phyloP scores from a whole-genome alignment of 2,113 vertebrate genomes.

The Neotoma lepida region DNA sequence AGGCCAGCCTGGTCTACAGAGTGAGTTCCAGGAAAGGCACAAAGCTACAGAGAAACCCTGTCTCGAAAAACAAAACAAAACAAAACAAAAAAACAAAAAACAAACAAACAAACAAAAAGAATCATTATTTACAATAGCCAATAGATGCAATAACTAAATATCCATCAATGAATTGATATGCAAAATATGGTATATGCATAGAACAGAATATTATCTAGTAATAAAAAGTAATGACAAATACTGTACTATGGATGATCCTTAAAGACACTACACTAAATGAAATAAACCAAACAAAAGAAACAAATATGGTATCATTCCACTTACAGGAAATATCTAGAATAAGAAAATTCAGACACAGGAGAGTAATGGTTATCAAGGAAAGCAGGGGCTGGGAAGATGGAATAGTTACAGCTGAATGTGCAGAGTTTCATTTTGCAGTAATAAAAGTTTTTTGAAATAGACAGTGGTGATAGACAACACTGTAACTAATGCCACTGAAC shows the following conservation, averaged over 20 bases:
- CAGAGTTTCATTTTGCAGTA: not conserved
- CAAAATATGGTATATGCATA: constrained; percentile 1
- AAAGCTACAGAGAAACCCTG: too few species aligned
- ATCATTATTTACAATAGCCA: constrained; percentile 25
- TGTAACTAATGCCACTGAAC: constrained; percentile 5
- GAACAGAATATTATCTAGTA: constrained; percentile 18
- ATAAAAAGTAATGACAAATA: constrained; percentile 1
- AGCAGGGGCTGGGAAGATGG: not conserved
- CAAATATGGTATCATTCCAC: not conserved
- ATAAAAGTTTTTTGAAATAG: not conserved
- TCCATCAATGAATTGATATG: not conserved
- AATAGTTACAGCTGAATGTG: not conserved
- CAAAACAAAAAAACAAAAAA: too few species aligned
- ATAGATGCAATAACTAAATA: not conserved
- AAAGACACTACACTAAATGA: not conserved
- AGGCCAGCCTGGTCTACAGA: too few species aligned
- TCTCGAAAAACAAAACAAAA: too few species aligned
- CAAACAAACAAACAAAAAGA: too few species aligned
- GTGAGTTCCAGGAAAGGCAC: too few species aligned
- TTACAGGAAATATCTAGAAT: constrained; percentile 14
- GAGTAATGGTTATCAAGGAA: not conserved
- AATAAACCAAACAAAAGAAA: constrained; percentile 15
- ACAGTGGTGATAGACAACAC: not conserved
- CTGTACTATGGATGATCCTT: not conserved
- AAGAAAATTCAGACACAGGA: constrained; percentile 11